Conservation (phyloP, 2,888 invertebrate genomes). For the Apamea sordens region DNA sequence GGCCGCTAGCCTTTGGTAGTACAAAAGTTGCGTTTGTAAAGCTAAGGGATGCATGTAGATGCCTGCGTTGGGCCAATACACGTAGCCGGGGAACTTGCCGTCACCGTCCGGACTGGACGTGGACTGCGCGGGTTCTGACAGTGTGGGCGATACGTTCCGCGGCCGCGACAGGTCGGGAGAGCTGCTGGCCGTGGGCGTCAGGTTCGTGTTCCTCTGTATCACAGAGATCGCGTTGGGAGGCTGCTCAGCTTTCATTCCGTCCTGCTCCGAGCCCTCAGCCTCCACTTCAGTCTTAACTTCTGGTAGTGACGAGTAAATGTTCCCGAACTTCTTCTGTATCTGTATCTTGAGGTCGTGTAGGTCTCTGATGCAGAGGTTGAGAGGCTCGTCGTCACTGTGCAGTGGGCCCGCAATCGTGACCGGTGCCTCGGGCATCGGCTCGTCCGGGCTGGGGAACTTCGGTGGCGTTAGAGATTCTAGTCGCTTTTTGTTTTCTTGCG, state of each 20-base stretch:
- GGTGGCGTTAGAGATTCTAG: conserved; percentile 81
- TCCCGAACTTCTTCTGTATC: conserved; percentile 91
- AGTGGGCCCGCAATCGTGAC: conserved; percentile 79
- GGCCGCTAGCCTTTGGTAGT: conserved; percentile 94
- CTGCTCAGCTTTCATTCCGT: conserved; percentile 85
- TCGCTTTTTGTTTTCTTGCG: conserved; percentile 91
- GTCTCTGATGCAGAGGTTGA: conserved; percentile 96
- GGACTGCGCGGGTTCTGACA: conserved; percentile 84
- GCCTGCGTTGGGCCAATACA: conserved; percentile 93
- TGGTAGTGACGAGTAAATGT: conserved; percentile 90
- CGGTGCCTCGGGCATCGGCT: conserved; percentile 83
- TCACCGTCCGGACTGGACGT: conserved; percentile 81
- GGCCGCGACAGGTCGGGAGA: conserved; percentile 84
- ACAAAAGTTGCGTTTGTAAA: conserved; percentile 92
- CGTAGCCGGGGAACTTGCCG: conserved; percentile 88
- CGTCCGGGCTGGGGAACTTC: conserved; percentile 80
- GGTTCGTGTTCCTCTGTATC: conserved; percentile 85
- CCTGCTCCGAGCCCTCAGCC: conserved; percentile 87
- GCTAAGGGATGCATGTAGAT: conserved; percentile 94
- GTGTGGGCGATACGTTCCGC: conserved; percentile 79
- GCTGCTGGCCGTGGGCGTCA: conserved; percentile 83
- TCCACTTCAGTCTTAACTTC: conserved; percentile 91
- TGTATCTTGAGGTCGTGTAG: conserved; percentile 92
- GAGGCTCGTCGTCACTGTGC: conserved; percentile 92
- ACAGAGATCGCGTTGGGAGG: conserved; percentile 86